Evolutionary conservation across 2,888 invertebrate species (phyloP), one percentile per base, ranked within the genome.

Genomic region (Clitarchus hookeri): DNA sequence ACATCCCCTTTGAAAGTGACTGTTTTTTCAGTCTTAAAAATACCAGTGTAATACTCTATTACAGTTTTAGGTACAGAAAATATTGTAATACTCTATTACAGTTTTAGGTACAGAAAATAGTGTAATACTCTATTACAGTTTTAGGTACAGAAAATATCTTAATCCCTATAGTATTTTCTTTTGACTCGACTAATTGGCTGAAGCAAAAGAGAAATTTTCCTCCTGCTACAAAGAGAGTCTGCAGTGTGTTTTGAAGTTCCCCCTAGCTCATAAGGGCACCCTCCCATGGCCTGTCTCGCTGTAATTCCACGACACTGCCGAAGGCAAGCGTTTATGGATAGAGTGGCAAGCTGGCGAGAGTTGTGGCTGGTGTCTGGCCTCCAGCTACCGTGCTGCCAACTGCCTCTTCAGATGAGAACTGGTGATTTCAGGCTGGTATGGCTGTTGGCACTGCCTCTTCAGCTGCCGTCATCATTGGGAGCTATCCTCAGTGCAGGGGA

Each of bases 271-370:
- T n/a, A n/a, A n/a, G n/a, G n/a, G n/a, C n/a, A n/a, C 78, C 78
- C 8, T 78, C 78, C 6, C 78, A 78, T 78, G 78, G 78, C 78
- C 78, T 78, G 78, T 23, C 78, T 78, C 78, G 19, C n/a, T 78
- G 78, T 78, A 78, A 23, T 78, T 78, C 78, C 78, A 78, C 19
- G 11, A 78, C 78, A 78, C n/a, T n/a, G n/a, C n/a, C n/a, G n/a
- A n/a, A n/a, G n/a, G n/a, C n/a, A n/a, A n/a, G n/a, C n/a, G n/a
- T n/a, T n/a, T n/a, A n/a, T n/a, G n/a, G n/a, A n/a, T n/a, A n/a
- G n/a, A n/a, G n/a, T n/a, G n/a, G n/a, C n/a, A n/a, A n/a, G n/a
- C n/a, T n/a, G n/a, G n/a, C n/a, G n/a, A n/a, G n/a, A n/a, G n/a
- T n/a, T n/a, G n/a, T n/a, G n/a, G n/a, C n/a, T n/a, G n/a, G n/a